Evolutionary conservation across 2,888 invertebrate species (phyloP).

Genomic region (Lamellibrachia satsuma): DNA sequence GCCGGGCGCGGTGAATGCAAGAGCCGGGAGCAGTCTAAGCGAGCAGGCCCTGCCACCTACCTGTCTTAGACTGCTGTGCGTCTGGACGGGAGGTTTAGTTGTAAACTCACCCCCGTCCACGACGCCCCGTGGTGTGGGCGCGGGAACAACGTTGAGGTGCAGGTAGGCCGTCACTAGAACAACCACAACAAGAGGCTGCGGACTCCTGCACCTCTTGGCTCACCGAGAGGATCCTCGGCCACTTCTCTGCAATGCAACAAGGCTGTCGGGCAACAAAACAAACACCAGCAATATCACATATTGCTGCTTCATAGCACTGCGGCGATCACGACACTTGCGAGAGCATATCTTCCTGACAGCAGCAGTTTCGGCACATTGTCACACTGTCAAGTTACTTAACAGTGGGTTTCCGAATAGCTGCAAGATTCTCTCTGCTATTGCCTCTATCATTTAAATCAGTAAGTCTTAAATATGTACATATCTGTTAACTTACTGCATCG

Average conservation of each 20-base stretch:
- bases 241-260: neutral
- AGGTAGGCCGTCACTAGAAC: neutral
- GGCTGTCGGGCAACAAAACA: slow-evolving; percentile 11
- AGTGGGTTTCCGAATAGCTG: neutral
- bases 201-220: slow-evolving; percentile 5
- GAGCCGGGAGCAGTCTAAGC: slow-evolving; percentile 13
- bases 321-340: neutral
- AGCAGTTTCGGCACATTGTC: neutral
- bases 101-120: slow-evolving; percentile 17
- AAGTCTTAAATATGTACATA: neutral
- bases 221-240: neutral
- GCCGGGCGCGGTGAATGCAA: neutral
- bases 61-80: slow-evolving; percentile 12
- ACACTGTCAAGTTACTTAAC: slow-evolving; percentile 3
- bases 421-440: neutral
- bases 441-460: slow-evolving; percentile 2
- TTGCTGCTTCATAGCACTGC: neutral
- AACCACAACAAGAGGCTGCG: neutral
- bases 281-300: neutral
- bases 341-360: too few relatives aligned
- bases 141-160: slow-evolving; percentile 6
- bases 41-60: slow-evolving; percentile 17
- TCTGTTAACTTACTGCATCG: neutral
- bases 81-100: neutral
- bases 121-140: slow-evolving; percentile 4